Evolutionary conservation across 2,113 vertebrate species (phyloP).

Genomic region (Hydrolagus affinis): DNA sequence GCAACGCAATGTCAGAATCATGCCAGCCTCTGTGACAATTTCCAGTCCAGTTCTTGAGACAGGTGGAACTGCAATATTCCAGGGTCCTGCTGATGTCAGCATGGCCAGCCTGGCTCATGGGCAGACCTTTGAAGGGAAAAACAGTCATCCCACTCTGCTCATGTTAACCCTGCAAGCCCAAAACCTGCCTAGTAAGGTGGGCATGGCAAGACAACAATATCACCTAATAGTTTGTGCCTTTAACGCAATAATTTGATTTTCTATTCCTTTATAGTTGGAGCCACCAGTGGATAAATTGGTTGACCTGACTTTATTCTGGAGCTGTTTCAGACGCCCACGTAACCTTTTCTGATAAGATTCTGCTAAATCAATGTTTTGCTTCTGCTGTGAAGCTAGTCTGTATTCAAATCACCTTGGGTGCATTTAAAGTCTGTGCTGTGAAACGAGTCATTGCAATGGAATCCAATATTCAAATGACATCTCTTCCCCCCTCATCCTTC

Average conservation of each 20-base stretch:
- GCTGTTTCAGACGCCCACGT: neutral
- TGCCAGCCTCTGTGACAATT: no score
- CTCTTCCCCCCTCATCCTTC: neutral
- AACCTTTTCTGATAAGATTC: neutral
- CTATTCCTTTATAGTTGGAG: neutral
- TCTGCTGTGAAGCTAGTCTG: conserved; percentile 24
- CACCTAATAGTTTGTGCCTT: neutral
- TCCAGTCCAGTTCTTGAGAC: no score
- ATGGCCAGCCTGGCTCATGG: no score
- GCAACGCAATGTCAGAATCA: no score
- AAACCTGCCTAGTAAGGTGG: no score
- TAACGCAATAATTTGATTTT: neutral
- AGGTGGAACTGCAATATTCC: no score
- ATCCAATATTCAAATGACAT: neutral
- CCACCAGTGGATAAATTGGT: neutral
- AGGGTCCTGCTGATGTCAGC: no score
- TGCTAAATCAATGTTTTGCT: conserved; percentile 25
- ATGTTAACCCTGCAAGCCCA: no score
- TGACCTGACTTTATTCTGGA: conserved; percentile 24
- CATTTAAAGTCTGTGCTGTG: conserved; percentile 15
- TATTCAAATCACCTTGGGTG: conserved; percentile 4
- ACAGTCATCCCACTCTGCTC: no score
- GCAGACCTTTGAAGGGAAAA: no score
- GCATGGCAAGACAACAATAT: no score
- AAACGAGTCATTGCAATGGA: neutral